Conservation (phyloP, 1,140 invertebrate species). For the Tyrophagus putrescentiae region DNA sequence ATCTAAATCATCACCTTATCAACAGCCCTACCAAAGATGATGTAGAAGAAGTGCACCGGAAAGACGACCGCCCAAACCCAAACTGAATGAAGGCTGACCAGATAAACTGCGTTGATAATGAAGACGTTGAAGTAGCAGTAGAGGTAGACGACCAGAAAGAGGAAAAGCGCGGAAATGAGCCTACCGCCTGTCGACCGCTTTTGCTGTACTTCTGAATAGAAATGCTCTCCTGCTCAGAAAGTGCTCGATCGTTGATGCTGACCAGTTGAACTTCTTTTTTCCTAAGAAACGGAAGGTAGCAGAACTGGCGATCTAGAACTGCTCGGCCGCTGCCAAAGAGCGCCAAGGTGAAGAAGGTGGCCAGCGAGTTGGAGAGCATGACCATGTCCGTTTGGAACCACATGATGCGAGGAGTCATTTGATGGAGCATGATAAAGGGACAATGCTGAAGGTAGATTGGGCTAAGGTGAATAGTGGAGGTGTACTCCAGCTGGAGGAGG, state of each 20-base stretch:
- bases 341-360: not conserved
- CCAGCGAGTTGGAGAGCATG: not conserved
- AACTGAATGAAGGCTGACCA: not conserved
- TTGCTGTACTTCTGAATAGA: not conserved
- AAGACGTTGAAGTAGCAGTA: not conserved
- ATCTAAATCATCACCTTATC: not conserved
- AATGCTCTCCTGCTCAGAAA: too few relatives aligned
- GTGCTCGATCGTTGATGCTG: too few relatives aligned
- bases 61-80: not conserved
- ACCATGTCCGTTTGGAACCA: not conserved
- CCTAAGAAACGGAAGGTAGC: too few relatives aligned
- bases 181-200: not conserved
- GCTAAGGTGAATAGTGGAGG: not conserved
- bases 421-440: not conserved
- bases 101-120: not conserved
- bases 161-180: not conserved
- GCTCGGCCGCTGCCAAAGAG: not conserved
- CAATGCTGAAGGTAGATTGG: not conserved
- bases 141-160: not conserved
- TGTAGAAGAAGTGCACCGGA: not conserved
- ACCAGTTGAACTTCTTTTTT: too few relatives aligned
- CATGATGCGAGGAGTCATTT: not conserved
- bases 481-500: not conserved
- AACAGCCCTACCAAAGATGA: not conserved
- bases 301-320: not conserved